phyloP scores from a whole-genome alignment of 2,888 invertebrate species.

The Neuroscelio doddi region DNA sequence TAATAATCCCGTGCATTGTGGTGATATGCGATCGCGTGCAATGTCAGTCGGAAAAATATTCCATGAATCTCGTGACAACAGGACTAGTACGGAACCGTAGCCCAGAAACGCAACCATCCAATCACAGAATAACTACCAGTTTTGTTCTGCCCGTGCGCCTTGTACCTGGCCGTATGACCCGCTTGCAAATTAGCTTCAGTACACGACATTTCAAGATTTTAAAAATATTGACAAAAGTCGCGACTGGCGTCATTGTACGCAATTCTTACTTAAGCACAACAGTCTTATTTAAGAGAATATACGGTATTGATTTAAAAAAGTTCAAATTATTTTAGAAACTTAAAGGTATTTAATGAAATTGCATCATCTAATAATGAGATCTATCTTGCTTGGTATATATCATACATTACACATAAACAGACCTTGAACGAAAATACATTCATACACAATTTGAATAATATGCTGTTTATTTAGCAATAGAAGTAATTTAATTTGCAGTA shows the following conservation, averaged over 20 bases:
- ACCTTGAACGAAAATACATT: too few relatives aligned
- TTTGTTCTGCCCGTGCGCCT: constrained; percentile 52
- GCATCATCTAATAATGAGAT: too few relatives aligned
- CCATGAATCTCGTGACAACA: constrained; percentile 68
- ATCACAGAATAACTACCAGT: constrained; percentile 45
- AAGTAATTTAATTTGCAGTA: too few relatives aligned
- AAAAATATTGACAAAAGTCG: constrained; percentile 20
- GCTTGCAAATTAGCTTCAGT: constrained; percentile 37
- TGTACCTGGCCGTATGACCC: constrained; percentile 59
- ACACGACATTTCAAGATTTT: not conserved
- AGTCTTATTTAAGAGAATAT: too few relatives aligned
- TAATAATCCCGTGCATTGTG: constrained; percentile 36
- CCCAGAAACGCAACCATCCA: constrained; percentile 56
- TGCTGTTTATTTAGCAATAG: too few relatives aligned
- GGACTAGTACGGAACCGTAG: constrained; percentile 45
- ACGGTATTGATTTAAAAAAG: too few relatives aligned
- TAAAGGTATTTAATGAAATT: too few relatives aligned
- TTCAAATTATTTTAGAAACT: too few relatives aligned
- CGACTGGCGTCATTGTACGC: not conserved
- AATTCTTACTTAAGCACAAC: too few relatives aligned
- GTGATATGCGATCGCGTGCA: constrained; percentile 66
- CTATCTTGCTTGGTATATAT: too few relatives aligned
- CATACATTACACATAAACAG: too few relatives aligned
- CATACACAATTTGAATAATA: too few relatives aligned
- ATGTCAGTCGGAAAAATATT: constrained; percentile 61